Evolutionary conservation across 2,888 invertebrate species (phyloP).

Genomic region (Lacanobia wlatinum): DNA sequence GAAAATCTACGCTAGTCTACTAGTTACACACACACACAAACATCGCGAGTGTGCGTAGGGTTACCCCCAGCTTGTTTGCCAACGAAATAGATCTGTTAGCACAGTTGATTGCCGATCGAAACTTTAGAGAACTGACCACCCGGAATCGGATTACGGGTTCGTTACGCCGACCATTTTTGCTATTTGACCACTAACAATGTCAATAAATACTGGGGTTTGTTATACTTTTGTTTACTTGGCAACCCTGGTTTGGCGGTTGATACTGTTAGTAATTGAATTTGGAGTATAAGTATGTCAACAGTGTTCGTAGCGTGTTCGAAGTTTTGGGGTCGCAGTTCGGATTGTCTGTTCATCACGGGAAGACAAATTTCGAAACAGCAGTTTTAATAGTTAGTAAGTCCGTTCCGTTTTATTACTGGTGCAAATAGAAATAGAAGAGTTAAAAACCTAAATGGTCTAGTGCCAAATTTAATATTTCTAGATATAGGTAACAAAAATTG

Average conservation of each 20-base stretch:
- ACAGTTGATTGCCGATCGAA: constrained; percentile 87
- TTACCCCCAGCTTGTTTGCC: constrained; percentile 78
- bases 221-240: constrained; percentile 71
- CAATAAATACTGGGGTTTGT: constrained; percentile 78
- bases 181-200: constrained; percentile 85
- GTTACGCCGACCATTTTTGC: constrained; percentile 84
- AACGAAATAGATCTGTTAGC: constrained; percentile 86
- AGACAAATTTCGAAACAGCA: neutral
- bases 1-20: neutral
- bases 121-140: constrained; percentile 86
- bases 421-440: too few species aligned
- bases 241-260: constrained; percentile 72
- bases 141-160: constrained; percentile 86
- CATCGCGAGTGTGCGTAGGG: constrained; percentile 65
- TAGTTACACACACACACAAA: constrained; percentile 8
- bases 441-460: too few species aligned
- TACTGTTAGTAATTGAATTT: constrained; percentile 65
- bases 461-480: too few species aligned
- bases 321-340: constrained; percentile 3
- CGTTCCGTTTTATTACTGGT: neutral
- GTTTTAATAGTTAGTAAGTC: neutral
- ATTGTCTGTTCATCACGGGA: neutral
- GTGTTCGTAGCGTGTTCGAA: constrained; percentile 20
- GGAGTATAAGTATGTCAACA: constrained; percentile 61
- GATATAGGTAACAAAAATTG: too few species aligned